Percentiles rank a stretch among this genome's conserved stretches.
phyloP scores from a whole-genome alignment of 2,888 invertebrate genomes.

The Subacronicta megacephala region DNA sequence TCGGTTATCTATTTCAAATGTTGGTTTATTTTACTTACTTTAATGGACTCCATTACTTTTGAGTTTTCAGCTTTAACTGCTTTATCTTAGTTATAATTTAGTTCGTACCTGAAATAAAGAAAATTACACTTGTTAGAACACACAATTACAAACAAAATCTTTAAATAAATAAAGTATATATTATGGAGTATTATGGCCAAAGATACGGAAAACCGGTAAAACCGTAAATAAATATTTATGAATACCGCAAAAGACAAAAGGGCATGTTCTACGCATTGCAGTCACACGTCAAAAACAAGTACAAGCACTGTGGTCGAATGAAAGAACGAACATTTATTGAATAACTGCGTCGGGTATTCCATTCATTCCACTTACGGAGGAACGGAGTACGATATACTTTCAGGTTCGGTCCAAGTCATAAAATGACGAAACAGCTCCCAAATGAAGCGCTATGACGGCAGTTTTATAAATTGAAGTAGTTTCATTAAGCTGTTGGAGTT shows the following conservation, averaged over 20 bases:
- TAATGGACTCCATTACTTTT: too few relatives aligned
- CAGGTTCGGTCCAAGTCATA: slow-evolving; percentile 29
- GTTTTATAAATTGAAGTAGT: slow-evolving; percentile 35
- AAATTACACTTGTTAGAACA: slow-evolving; percentile 1
- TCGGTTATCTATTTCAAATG: too few relatives aligned
- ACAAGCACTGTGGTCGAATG: slow-evolving; percentile 20
- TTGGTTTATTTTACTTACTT: too few relatives aligned
- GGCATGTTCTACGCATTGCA: slow-evolving; percentile 26
- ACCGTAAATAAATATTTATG: background rate
- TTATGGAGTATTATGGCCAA: too few relatives aligned
- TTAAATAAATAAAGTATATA: too few relatives aligned
- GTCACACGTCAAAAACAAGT: slow-evolving; percentile 19
- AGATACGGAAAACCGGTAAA: background rate
- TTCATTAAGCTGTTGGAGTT: slow-evolving; percentile 21
- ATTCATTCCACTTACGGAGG: slow-evolving; percentile 39
- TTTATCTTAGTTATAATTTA: background rate
- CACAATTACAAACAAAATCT: background rate
- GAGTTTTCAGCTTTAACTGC: too few relatives aligned
- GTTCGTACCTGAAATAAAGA: slow-evolving; percentile 45
- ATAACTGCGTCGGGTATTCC: slow-evolving; percentile 48
- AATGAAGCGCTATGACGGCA: slow-evolving; percentile 32
- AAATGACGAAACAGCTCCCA: slow-evolving; percentile 22
- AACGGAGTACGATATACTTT: slow-evolving; percentile 1
- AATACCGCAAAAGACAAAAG: slow-evolving; percentile 8
- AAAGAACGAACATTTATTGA: slow-evolving; percentile 60